Percentiles rank a stretch among this genome's conserved stretches.
phyloP scores from a whole-genome alignment of 2,888 invertebrate genomes.

The Chalcis sispes region DNA sequence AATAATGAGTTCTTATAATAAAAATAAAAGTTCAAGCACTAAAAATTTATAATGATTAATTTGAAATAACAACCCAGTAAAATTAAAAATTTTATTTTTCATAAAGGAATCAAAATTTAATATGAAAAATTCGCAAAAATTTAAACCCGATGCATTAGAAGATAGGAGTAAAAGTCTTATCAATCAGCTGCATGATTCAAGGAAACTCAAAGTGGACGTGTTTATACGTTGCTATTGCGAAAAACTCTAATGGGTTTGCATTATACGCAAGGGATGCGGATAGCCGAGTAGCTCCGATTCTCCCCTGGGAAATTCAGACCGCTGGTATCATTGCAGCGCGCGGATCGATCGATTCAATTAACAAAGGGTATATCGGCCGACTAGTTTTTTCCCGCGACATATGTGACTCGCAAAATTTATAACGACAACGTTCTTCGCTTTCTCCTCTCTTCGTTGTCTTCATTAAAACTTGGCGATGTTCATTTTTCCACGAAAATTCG shows the following conservation, averaged over 20 bases:
- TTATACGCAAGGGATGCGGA: slow-evolving; percentile 4
- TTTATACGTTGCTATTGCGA: slow-evolving; percentile 12
- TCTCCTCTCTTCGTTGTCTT: too few relatives aligned
- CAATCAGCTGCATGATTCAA: not conserved
- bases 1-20: too few relatives aligned
- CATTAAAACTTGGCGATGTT: not conserved
- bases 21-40: too few relatives aligned
- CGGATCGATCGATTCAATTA: slow-evolving; percentile 47
- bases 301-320: slow-evolving; percentile 50
- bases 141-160: too few relatives aligned
- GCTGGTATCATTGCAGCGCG: not conserved
- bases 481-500: not conserved
- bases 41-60: too few relatives aligned
- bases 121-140: too few relatives aligned
- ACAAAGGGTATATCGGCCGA: slow-evolving; percentile 24
- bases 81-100: too few relatives aligned
- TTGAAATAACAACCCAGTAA: too few relatives aligned
- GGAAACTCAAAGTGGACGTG: too few relatives aligned
- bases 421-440: not conserved
- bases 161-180: too few relatives aligned
- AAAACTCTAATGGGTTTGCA: slow-evolving; percentile 26
- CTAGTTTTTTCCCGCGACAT: slow-evolving; percentile 5
- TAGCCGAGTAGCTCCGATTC: not conserved
- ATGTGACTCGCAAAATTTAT: slow-evolving; percentile 1
- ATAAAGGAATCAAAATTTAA: too few relatives aligned